A percentile compares a stretch with the other conserved stretches of the same genome.
These are phyloP conservation scores for Pterocles orientalis DNA, from an alignment of 2,113 vertebrate species.

Conservation along the genomic window DNA sequence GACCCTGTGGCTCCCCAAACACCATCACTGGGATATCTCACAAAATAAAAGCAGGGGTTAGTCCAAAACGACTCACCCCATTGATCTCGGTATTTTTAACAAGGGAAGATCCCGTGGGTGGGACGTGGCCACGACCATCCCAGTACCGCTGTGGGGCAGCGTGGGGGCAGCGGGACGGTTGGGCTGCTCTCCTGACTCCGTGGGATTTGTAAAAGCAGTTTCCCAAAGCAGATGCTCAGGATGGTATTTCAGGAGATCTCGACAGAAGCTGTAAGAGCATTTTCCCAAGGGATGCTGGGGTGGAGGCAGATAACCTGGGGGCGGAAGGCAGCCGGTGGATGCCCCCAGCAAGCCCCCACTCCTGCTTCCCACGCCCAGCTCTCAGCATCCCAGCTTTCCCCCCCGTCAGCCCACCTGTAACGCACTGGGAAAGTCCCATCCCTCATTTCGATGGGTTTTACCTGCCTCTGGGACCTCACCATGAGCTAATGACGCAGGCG, in stretches of 20 bases:
- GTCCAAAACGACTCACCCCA: not conserved
- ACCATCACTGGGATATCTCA: accelerated
- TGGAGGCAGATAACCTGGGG: not conserved
- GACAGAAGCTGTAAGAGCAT: not conserved
- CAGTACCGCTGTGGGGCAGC: accelerated
- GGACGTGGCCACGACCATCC: not conserved
- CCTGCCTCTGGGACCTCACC: not conserved
- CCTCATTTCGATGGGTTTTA: accelerated
- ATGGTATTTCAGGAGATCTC: not conserved
- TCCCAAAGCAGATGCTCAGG: not conserved
- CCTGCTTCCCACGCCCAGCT: not conserved
- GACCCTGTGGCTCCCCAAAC: not conserved
- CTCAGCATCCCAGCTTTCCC: accelerated
- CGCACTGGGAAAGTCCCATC: accelerated
- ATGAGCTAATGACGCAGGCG: accelerated
- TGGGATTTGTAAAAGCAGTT: accelerated
- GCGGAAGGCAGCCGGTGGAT: not conserved
- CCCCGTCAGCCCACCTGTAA: not conserved
- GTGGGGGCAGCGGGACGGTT: accelerated
- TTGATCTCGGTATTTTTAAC: accelerated
- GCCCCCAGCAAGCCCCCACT: accelerated
- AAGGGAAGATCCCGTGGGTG: accelerated
- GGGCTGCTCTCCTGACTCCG: accelerated
- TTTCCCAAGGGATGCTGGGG: accelerated
- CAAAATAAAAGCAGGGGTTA: not conserved